These are phyloP conservation scores for Spermophilus dauricus DNA, from an alignment of 2,113 vertebrate genomes.

Conservation along the genomic window DNA sequence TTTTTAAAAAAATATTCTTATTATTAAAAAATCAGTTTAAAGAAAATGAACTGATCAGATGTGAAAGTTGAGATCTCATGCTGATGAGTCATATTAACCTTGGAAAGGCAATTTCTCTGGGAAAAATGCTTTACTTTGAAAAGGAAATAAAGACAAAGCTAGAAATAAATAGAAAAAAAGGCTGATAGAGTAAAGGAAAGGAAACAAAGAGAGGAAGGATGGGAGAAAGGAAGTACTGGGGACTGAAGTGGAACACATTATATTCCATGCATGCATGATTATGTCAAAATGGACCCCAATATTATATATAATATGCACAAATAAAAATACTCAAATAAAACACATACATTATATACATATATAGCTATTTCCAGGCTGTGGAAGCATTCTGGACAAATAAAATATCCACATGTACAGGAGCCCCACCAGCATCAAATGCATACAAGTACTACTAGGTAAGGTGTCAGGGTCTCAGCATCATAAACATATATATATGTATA, in stretches of 20 bases:
- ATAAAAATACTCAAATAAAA: too few species aligned
- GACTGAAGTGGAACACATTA: too few species aligned
- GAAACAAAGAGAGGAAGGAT: too few species aligned
- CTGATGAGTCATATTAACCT: background rate
- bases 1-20: background rate
- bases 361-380: background rate
- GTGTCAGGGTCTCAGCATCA: background rate
- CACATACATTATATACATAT: too few species aligned
- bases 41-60: slow-evolving; percentile 1
- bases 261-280: too few species aligned
- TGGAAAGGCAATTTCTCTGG: background rate
- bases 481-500: too few species aligned
- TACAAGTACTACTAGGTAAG: background rate
- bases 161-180: too few species aligned
- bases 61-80: background rate
- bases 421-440: background rate
- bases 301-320: too few species aligned
- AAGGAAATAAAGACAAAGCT: background rate
- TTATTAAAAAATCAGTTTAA: background rate
- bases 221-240: too few species aligned
- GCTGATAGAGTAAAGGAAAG: too few species aligned
- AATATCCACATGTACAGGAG: background rate
- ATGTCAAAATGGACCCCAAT: too few species aligned
- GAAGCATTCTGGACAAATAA: background rate
- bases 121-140: background rate